Conservation (phyloP, 2,113 vertebrate species). For the Poeciliopsis retropinna region DNA sequence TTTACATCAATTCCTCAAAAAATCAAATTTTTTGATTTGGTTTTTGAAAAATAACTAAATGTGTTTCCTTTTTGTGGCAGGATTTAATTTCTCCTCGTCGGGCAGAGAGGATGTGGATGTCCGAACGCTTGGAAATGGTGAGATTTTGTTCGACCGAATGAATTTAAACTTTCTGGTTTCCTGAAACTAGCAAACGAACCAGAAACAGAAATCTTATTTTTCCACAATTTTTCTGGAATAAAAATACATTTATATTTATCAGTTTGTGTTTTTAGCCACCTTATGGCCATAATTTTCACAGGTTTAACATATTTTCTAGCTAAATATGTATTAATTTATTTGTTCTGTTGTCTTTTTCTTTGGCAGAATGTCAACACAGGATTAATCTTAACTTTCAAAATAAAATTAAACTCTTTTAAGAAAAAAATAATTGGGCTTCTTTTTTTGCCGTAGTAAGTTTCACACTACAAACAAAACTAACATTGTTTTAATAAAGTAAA, state of each 20-base stretch:
- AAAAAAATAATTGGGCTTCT: no score
- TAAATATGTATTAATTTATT: no score
- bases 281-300: background rate
- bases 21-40: no score
- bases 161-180: background rate
- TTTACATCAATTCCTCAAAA: background rate
- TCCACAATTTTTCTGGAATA: background rate
- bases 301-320: no score
- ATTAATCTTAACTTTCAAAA: no score
- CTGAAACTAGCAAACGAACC: background rate
- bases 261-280: background rate
- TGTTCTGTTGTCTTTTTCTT: no score
- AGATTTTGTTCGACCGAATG: conserved; percentile 20
- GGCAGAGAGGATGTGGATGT: conserved; percentile 98
- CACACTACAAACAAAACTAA: background rate
- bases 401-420: no score
- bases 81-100: conserved; percentile 98
- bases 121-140: conserved; percentile 95
- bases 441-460: no score
- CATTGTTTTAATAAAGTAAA: background rate
- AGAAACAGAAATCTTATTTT: background rate
- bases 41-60: background rate
- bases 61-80: conserved; percentile 61
- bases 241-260: background rate
- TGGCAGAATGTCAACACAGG: no score